Evolutionary conservation across 2,888 invertebrate genomes (phyloP).

Genomic region (Drosophila austrosaltans): DNA sequence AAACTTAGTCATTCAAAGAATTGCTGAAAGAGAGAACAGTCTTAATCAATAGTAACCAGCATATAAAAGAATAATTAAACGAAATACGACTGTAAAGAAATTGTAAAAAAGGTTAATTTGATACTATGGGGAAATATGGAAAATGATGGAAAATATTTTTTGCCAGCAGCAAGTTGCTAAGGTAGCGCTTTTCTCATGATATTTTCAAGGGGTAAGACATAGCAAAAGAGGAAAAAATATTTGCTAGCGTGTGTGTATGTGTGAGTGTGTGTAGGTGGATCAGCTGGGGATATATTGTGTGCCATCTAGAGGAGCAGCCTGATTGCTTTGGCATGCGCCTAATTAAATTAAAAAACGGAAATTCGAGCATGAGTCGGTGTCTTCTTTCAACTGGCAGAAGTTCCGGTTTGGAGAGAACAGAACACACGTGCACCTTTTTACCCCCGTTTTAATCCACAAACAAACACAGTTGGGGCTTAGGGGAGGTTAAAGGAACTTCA

Average conservation of each 20-base stretch:
- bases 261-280: slow-evolving; percentile 36
- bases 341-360: slow-evolving; percentile 74
- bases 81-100: too few relatives aligned
- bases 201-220: neutral
- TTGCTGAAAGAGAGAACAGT: too few relatives aligned
- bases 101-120: neutral
- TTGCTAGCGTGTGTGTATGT: neutral
- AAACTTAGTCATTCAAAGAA: too few relatives aligned
- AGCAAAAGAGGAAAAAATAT: neutral
- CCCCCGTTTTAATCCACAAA: slow-evolving; percentile 31
- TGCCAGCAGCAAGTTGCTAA: neutral
- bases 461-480: slow-evolving; percentile 10
- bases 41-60: too few relatives aligned
- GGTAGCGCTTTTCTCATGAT: neutral
- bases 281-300: slow-evolving; percentile 47
- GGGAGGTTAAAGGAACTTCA: slow-evolving; percentile 9
- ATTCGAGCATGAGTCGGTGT: slow-evolving; percentile 53
- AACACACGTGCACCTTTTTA: slow-evolving; percentile 23
- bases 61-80: too few relatives aligned
- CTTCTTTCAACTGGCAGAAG: slow-evolving; percentile 1
- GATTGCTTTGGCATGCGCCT: slow-evolving; percentile 55
- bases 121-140: neutral
- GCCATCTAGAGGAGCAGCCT: slow-evolving; percentile 37
- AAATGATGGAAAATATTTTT: neutral
- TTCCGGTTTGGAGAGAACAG: slow-evolving; percentile 30